These are phyloP conservation scores for Formica exsecta DNA, from an alignment of 1,140 invertebrate species.

Conservation along the genomic window DNA sequence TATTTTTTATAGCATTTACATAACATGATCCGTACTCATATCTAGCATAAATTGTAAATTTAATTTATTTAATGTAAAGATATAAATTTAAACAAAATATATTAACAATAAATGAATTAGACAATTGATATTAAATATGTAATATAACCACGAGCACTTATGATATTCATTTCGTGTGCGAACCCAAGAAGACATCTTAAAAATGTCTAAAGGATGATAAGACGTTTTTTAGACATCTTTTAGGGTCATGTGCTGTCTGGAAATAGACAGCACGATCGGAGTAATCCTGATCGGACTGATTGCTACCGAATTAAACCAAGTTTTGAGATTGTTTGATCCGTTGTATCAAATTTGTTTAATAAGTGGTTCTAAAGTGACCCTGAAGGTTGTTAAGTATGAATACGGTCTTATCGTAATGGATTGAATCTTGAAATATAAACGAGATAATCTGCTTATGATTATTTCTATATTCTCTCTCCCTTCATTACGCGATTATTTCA, in stretches of 20 bases:
- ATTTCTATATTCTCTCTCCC: neutral
- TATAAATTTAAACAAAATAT: neutral
- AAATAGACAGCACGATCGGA: neutral
- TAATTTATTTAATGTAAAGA: slow-evolving; percentile 23
- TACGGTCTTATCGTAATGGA: neutral
- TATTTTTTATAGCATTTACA: neutral
- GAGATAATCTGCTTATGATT: neutral
- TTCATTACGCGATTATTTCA: slow-evolving; percentile 24
- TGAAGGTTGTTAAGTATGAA: slow-evolving; percentile 15
- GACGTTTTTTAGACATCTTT: too few species aligned
- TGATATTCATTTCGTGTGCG: neutral
- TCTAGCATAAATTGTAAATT: neutral
- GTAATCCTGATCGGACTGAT: neutral
- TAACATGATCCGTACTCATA: neutral
- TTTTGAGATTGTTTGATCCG: slow-evolving; percentile 18
- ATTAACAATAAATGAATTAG: neutral
- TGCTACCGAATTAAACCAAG: neutral
- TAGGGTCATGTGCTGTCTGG: too few species aligned
- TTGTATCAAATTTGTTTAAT: slow-evolving; percentile 20
- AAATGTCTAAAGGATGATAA: too few species aligned
- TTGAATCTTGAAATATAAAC: slow-evolving; percentile 36
- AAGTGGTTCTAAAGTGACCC: neutral
- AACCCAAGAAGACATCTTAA: too few species aligned
- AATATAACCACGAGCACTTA: slow-evolving; percentile 4
- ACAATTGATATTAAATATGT: neutral